Conservation (phyloP, 2,113 vertebrate species). For the Cephalophus harveyi region DNA sequence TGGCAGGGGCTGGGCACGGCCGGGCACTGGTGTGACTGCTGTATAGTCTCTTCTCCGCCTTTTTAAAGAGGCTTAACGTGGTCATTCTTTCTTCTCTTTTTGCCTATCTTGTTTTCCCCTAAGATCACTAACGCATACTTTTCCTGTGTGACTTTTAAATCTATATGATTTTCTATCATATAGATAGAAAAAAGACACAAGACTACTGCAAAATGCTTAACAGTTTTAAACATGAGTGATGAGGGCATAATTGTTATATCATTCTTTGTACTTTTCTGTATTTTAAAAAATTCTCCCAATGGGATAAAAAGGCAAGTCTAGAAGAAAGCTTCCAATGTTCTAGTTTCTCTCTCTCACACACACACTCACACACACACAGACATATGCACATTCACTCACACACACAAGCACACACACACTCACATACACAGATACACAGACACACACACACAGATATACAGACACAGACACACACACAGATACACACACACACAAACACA, state of each 20-base stretch:
- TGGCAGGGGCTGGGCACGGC: rapidly evolving
- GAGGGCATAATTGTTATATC: neutral
- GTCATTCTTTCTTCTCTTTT: neutral
- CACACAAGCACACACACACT: no score
- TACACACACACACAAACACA: neutral
- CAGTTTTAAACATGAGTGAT: neutral
- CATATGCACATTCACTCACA: neutral
- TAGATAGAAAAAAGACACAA: neutral
- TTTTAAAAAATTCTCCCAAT: neutral
- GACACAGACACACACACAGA: neutral
- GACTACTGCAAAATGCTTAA: neutral
- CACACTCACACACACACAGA: neutral
- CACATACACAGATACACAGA: neutral
- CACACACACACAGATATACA: neutral
- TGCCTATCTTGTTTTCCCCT: neutral
- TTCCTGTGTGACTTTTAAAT: neutral
- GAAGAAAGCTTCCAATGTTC: neutral
- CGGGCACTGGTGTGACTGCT: rapidly evolving
- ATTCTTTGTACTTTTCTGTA: neutral
- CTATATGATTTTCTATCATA: neutral
- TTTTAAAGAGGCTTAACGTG: neutral
- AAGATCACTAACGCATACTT: neutral
- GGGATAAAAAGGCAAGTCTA: neutral
- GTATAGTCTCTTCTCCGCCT: neutral
- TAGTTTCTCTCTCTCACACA: neutral